Evolutionary conservation across 2,888 invertebrate species (phyloP).

Genomic region (Empis livida): DNA sequence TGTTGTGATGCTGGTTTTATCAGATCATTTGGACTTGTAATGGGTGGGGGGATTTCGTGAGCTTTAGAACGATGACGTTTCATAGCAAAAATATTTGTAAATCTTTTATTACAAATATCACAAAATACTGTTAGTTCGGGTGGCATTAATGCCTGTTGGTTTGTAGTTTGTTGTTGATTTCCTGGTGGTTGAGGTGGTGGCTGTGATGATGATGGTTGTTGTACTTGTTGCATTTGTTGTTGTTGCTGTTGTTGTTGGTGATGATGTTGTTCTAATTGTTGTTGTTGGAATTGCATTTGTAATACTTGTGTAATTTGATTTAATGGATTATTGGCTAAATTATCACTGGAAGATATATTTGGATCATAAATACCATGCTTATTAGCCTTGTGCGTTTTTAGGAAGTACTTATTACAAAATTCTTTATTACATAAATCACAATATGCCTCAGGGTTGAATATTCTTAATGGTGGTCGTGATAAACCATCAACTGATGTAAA

Average conservation of each 20-base stretch:
- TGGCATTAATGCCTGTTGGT: constrained; percentile 14
- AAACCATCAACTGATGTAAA: constrained; percentile 31
- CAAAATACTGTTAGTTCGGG: constrained; percentile 39
- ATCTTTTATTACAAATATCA: constrained; percentile 60
- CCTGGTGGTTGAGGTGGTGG: constrained; percentile 10
- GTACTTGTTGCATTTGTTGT: constrained; percentile 14
- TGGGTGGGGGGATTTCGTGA: constrained; percentile 40
- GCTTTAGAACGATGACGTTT: constrained; percentile 55
- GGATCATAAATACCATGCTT: constrained; percentile 85
- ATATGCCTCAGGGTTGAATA: constrained; percentile 94
- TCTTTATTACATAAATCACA: constrained; percentile 97
- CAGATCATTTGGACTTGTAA: background rate
- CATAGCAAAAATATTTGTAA: constrained; percentile 58
- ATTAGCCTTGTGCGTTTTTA: constrained; percentile 95
- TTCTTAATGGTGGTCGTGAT: constrained; percentile 51
- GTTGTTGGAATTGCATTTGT: constrained; percentile 25
- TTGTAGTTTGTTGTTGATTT: constrained; percentile 11
- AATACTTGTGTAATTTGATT: constrained; percentile 18
- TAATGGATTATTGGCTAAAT: constrained; percentile 15
- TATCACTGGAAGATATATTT: constrained; percentile 19
- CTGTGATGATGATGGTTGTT: constrained; percentile 14
- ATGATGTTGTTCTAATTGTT: constrained; percentile 20
- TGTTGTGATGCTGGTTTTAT: constrained; percentile 2
- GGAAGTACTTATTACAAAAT: constrained; percentile 96
- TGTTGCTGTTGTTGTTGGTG: constrained; percentile 15